These are phyloP conservation scores for Sarcophilus harrisii DNA, from an alignment of 2,797 vertebrate species.

Conservation along the genomic window DNA sequence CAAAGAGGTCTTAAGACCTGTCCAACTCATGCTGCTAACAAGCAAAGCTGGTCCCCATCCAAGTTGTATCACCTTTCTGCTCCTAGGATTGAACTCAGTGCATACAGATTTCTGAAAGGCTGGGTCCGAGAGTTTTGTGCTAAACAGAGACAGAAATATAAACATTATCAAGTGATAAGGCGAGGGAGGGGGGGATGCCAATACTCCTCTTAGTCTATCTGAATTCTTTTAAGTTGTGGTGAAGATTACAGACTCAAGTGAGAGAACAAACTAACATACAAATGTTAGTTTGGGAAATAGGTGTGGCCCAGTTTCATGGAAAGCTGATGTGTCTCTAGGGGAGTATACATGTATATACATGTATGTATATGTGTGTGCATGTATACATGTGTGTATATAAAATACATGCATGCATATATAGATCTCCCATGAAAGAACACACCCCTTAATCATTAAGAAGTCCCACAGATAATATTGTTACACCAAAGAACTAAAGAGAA, in stretches of 20 bases:
- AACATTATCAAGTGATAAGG: neutral
- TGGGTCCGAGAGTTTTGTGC: slow-evolving; percentile 72
- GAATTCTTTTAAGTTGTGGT: neutral
- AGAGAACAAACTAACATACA: neutral
- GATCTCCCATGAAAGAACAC: neutral
- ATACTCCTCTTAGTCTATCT: neutral
- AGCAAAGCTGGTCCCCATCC: slow-evolving; percentile 90
- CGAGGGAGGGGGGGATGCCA: neutral
- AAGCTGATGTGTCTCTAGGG: slow-evolving; percentile 88
- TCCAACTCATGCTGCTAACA: slow-evolving; percentile 99
- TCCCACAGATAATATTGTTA: neutral
- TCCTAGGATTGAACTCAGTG: slow-evolving; percentile 82
- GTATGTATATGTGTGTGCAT: no score
- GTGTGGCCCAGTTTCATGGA: slow-evolving; percentile 88
- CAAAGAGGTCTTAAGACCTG: slow-evolving; percentile 85
- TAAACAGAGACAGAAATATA: slow-evolving; percentile 68
- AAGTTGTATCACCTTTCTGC: slow-evolving; percentile 74
- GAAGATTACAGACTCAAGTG: neutral
- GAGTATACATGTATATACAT: slow-evolving; percentile 79
- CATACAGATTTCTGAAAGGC: slow-evolving; percentile 87
- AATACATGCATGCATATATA: neutral
- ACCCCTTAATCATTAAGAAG: neutral
- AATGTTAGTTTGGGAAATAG: slow-evolving; percentile 72
- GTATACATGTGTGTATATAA: no score
- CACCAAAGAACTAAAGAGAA: neutral